A percentile compares a stretch with the other conserved stretches of the same genome.
Conservation (phyloP, 1,140 invertebrate genomes). For the Catajapyx aquilonaris region DNA sequence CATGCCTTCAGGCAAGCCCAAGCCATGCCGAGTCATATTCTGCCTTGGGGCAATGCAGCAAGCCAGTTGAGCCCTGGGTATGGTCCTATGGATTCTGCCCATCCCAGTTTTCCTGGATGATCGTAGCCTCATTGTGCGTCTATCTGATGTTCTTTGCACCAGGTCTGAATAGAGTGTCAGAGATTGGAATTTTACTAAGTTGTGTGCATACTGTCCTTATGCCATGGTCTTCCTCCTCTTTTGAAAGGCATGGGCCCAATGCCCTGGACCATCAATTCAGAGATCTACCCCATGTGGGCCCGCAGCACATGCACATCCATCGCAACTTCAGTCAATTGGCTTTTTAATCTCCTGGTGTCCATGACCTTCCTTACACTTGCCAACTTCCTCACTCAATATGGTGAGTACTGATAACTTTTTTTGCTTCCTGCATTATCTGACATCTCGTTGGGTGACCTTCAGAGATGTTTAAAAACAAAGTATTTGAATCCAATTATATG, state of each 20-base stretch:
- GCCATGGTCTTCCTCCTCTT: not conserved
- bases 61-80: not conserved
- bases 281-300: slow-evolving; percentile 40
- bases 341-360: slow-evolving; percentile 33
- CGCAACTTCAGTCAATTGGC: slow-evolving; percentile 35
- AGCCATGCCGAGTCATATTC: too few relatives aligned
- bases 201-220: too few relatives aligned
- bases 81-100: slow-evolving; percentile 21
- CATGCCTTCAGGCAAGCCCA: not conserved
- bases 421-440: too few relatives aligned
- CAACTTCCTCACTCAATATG: slow-evolving; percentile 14
- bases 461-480: too few relatives aligned
- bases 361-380: slow-evolving; percentile 31
- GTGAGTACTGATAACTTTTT: slow-evolving; percentile 8
- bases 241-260: slow-evolving; percentile 37
- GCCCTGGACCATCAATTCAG: slow-evolving; percentile 42
- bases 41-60: too few relatives aligned
- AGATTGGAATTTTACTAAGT: slow-evolving; percentile 12
- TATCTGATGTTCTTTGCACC: slow-evolving; percentile 31
- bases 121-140: slow-evolving; percentile 25
- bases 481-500: too few relatives aligned
- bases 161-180: slow-evolving; percentile 16
- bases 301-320: slow-evolving; percentile 31
- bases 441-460: too few relatives aligned
- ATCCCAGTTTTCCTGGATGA: slow-evolving; percentile 25